Conservation (phyloP, 2,797 vertebrate species). For the Ambastaia sidthimunki region DNA sequence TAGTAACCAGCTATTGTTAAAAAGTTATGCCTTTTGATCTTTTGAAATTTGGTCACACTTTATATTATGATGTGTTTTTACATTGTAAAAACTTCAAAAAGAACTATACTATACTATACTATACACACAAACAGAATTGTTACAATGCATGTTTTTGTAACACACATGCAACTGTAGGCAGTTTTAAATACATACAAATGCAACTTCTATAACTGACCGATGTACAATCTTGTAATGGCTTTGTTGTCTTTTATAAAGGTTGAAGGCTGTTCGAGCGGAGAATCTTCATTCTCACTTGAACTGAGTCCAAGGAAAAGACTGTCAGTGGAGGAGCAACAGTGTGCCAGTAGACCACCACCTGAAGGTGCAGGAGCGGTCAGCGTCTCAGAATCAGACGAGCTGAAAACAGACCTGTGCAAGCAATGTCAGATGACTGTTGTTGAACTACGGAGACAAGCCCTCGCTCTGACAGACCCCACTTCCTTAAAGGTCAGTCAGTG, state of each 20-base stretch:
- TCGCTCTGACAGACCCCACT: constrained; percentile 81
- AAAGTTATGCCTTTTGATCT: neutral
- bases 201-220: neutral
- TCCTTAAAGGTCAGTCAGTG: constrained; percentile 77
- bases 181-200: neutral
- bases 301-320: constrained; percentile 81
- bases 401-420: constrained; percentile 82
- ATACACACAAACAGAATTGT: neutral
- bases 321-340: constrained; percentile 79
- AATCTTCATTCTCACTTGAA: constrained; percentile 72
- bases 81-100: neutral
- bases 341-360: constrained; percentile 88
- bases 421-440: constrained; percentile 87
- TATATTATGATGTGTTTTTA: neutral
- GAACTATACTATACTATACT: neutral
- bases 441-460: constrained; percentile 88
- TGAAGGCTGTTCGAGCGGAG: constrained; percentile 82
- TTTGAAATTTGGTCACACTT: neutral
- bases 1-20: neutral
- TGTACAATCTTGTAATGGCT: neutral
- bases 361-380: constrained; percentile 89
- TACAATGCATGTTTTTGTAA: neutral
- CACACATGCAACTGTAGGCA: neutral
- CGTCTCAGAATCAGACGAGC: constrained; percentile 79
- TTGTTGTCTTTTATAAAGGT: constrained; percentile 65